Base-by-base conservation (phyloP, 2,113 vertebrate species). In the Eclectus roratus region DNA sequence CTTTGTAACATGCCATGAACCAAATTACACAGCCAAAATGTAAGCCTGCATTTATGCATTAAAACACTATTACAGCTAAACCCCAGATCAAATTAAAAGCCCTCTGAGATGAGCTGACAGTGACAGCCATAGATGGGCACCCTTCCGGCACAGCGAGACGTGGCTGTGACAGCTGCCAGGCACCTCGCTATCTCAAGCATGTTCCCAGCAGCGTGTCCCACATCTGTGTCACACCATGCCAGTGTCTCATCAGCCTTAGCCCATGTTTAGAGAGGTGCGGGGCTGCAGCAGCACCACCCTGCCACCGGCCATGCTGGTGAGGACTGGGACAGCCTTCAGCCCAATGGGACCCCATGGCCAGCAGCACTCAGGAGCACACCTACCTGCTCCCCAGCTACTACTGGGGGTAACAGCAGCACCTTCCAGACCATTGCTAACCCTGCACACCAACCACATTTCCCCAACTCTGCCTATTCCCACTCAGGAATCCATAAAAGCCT, bases 81-180 rank as follows among this genome's bases (percentile, higher is more conserved):
- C 1, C 25, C 23, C 0, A 6, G 17, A 28, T 1, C 37, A 11
- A 3, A 6, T 1, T 3, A 2, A 35, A 13, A 33, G 24, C 1
- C 11, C 16, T 44, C 39, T 14, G 3, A 9, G 53, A 15, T 3
- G 49, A 28, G 82, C 66, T 25, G 72, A 5, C 63, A 47, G 64
- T 2, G 39, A 3, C 53, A 77, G 84, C 79, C 23, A 3, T 0
- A 1, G 4, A 1, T 3, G 15, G 58, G 44, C 76, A 53, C 61
- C 24, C 8, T 14, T 15, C 43, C 1, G 5, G 50, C 66, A 13
- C 39, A 1, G 19, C 4, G 1, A 49, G 24, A 31, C 3, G 2
- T 44, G 88, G 61, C 84, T 1, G 0, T 3, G 25, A 17, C 74
- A 58, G 49, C 39, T 81, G 78, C 66, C 78, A 5, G 15, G 3